A percentile compares a stretch with the other conserved stretches of the same genome.
phyloP scores from a whole-genome alignment of 2,797 vertebrate species.

The Oophaga sylvatica region DNA sequence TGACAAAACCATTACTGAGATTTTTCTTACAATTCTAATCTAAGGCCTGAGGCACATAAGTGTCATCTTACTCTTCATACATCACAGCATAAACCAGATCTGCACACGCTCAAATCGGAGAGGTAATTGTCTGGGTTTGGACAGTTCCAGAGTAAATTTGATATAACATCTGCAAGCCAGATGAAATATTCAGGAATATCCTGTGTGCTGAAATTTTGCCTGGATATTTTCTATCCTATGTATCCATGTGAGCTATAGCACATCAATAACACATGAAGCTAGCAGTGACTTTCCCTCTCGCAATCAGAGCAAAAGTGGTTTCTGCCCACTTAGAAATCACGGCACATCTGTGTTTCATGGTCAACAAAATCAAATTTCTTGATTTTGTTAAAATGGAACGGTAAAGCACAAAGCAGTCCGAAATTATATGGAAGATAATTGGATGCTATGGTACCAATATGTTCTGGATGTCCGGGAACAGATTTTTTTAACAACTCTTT shows the following conservation, averaged over 20 bases:
- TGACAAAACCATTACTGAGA: constrained; percentile 2
- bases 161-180: constrained; percentile 1
- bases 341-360: constrained; percentile 9
- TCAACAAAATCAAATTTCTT: constrained; percentile 5
- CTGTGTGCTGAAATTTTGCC: not conserved
- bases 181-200: constrained; percentile 24
- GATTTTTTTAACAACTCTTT: not conserved
- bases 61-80: not conserved
- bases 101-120: not conserved
- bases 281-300: not conserved
- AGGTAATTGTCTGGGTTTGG: not conserved
- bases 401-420: not conserved
- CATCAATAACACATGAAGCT: not conserved
- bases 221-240: not conserved
- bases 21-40: not conserved
- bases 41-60: not conserved
- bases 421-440: not conserved
- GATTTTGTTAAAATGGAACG: constrained; percentile 22
- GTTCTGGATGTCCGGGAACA: not conserved
- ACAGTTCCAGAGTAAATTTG: not conserved
- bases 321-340: constrained; percentile 21
- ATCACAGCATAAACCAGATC: not conserved
- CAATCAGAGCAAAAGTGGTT: constrained; percentile 7
- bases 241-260: not conserved
- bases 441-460: not conserved